A percentile compares a stretch with the other conserved stretches of the same genome.
phyloP scores from a whole-genome alignment of 2,888 invertebrate genomes.

The Diaphora mendica region DNA sequence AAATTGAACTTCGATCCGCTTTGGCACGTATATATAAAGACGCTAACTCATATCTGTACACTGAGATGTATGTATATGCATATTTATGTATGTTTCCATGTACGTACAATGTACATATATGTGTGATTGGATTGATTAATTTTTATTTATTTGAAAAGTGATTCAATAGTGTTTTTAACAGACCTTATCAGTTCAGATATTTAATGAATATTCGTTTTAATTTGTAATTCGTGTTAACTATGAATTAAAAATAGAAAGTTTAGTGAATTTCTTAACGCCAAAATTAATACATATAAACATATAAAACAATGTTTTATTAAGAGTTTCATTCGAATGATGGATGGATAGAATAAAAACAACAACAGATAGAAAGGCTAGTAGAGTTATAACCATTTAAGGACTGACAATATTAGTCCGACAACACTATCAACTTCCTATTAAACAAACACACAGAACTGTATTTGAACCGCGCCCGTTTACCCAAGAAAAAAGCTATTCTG shows the following conservation, averaged over 20 bases:
- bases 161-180: too few species aligned
- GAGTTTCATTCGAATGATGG: neutral
- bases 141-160: too few species aligned
- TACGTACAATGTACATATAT: neutral
- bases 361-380: neutral
- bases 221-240: too few species aligned
- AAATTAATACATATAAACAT: neutral
- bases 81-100: neutral
- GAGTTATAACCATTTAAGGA: conserved; percentile 24
- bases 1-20: neutral
- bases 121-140: neutral
- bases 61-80: neutral
- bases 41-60: neutral
- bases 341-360: neutral
- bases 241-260: neutral
- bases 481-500: conserved; percentile 43
- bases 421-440: conserved; percentile 20
- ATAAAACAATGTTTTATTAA: neutral
- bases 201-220: too few species aligned
- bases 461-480: conserved; percentile 46
- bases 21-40: neutral
- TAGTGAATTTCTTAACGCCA: neutral
- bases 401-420: conserved; percentile 21
- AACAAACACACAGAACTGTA: conserved; percentile 33
- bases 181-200: too few species aligned